These are phyloP conservation scores for Pelagia noctiluca DNA, from an alignment of 30 jellyfish, hydroid and myxozoan genomes.

Conservation along the genomic window DNA sequence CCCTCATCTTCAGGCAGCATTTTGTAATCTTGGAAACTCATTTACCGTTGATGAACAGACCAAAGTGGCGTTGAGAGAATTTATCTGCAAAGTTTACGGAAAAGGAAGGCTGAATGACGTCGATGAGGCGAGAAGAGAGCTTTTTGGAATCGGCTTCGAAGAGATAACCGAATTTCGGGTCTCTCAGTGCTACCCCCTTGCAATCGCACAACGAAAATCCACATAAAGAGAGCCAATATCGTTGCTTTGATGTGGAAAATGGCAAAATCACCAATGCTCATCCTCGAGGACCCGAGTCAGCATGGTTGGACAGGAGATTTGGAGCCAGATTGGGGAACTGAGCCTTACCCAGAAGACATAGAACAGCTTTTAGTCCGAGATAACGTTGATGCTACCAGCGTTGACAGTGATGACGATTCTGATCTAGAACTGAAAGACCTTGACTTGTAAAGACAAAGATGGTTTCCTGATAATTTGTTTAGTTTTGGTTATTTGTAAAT, in stretches of 20 bases:
- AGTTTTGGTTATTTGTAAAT: constrained; percentile 28
- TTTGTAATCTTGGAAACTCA: constrained; percentile 38
- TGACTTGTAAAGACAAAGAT: constrained; percentile 23
- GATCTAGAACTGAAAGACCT: constrained; percentile 27
- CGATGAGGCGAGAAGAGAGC: constrained; percentile 31
- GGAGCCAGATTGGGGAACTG: constrained; percentile 28
- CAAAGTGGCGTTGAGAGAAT: constrained; percentile 17
- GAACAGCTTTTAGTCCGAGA: constrained; percentile 32
- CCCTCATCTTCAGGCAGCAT: constrained; percentile 1
- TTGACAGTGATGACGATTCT: constrained; percentile 41
- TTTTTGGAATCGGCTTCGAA: constrained; percentile 26
- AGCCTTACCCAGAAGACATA: constrained; percentile 42
- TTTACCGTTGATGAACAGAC: constrained; percentile 5
- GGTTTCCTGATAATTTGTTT: constrained; percentile 24
- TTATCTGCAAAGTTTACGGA: constrained; percentile 30
- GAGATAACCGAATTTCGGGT: constrained; percentile 28
- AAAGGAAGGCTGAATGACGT: constrained; percentile 24
- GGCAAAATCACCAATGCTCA: constrained; percentile 31
- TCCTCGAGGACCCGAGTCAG: constrained; percentile 36
- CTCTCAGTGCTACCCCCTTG: constrained; percentile 68
- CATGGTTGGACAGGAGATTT: constrained; percentile 29
- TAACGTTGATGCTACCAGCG: constrained; percentile 6
- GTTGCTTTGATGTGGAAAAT: constrained; percentile 40
- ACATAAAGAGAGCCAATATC: constrained; percentile 48
- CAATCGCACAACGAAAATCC: constrained; percentile 10